These are phyloP conservation scores for Platyura marginata DNA, from an alignment of 1,140 invertebrate species.

Conservation along the genomic window DNA sequence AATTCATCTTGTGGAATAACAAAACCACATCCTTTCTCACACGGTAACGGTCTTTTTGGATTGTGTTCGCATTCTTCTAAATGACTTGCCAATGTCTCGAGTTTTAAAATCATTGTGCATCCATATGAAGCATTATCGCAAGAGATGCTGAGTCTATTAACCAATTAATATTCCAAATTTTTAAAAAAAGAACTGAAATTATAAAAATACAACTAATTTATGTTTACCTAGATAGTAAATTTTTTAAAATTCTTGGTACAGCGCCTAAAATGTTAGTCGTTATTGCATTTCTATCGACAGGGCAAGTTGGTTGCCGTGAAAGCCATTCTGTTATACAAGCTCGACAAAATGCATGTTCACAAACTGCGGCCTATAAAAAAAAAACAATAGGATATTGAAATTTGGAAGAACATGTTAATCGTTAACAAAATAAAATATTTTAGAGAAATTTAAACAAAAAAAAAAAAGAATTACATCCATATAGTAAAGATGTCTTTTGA, in stretches of 20 bases:
- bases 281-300: conserved; percentile 76
- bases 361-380: conserved; percentile 44
- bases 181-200: too few species aligned
- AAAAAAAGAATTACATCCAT: too few species aligned
- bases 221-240: conserved; percentile 58
- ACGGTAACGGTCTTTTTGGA: conserved; percentile 81
- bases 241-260: conserved; percentile 80
- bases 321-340: conserved; percentile 91
- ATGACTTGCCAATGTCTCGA: conserved; percentile 67
- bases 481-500: too few species aligned
- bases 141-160: conserved; percentile 67
- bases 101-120: conserved; percentile 65
- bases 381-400: conserved; percentile 66
- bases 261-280: conserved; percentile 71
- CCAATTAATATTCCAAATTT: too few species aligned
- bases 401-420: conserved; percentile 67
- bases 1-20: conserved; percentile 90
- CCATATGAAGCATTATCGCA: conserved; percentile 84
- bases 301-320: conserved; percentile 77
- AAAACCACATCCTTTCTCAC: conserved; percentile 82
- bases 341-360: conserved; percentile 91
- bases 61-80: conserved; percentile 85
- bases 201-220: conserved; percentile 1
- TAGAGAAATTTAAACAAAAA: too few species aligned
- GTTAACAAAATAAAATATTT: too few species aligned